Evolutionary conservation across 2,113 vertebrate genomes (phyloP).

Genomic region (Phrynosoma blainvillii): DNA sequence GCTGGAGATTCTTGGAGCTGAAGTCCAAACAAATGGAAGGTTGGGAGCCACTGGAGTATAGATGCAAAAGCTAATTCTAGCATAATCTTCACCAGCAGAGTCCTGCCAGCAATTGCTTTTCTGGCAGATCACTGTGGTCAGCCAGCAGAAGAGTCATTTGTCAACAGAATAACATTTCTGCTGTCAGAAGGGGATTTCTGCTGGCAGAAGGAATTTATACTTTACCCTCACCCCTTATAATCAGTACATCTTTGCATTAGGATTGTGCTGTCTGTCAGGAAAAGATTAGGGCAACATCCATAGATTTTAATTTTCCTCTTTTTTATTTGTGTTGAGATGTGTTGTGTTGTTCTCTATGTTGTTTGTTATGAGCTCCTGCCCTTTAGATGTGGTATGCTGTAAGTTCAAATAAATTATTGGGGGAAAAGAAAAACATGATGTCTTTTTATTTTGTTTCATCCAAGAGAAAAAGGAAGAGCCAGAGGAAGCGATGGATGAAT

Average conservation of each 20-base stretch:
- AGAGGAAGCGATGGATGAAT: not conserved
- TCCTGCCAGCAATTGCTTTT: too few species aligned
- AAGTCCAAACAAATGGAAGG: too few species aligned
- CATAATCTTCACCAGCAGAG: too few species aligned
- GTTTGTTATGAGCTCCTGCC: not conserved
- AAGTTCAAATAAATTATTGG: not conserved
- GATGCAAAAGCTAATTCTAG: too few species aligned
- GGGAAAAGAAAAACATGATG: constrained; percentile 6
- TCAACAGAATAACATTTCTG: too few species aligned
- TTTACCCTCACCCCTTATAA: too few species aligned
- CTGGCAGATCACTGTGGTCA: too few species aligned
- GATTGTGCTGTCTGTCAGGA: not conserved
- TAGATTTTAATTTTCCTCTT: not conserved
- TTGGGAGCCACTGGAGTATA: too few species aligned
- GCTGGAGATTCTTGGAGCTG: too few species aligned
- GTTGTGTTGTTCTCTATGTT: not conserved
- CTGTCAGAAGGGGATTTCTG: not conserved
- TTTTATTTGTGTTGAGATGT: not conserved
- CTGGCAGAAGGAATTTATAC: not conserved
- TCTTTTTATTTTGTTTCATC: not conserved
- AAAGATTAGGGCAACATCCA: not conserved
- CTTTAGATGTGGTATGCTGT: not conserved
- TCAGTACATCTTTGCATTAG: not conserved
- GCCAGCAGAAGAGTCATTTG: too few species aligned
- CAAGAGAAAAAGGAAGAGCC: not conserved